Evolutionary conservation across 2,797 vertebrate genomes (phyloP), one percentile per base, ranked within the genome.

Genomic region (Nasua narica): DNA sequence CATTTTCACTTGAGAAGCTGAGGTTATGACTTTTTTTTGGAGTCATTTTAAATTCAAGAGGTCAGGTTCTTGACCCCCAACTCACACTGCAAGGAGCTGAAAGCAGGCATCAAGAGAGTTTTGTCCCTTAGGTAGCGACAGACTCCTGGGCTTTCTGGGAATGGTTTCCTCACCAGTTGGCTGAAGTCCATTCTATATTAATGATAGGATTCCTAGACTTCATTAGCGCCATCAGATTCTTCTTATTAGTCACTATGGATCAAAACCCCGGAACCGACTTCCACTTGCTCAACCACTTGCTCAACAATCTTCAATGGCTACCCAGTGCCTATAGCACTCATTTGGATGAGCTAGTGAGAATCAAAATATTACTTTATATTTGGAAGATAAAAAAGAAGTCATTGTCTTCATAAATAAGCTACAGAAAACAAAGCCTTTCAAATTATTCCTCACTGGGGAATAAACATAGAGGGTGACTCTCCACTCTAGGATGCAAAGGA

Each of bases 11-110:
- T 16, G 32, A 43, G 50, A 94, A 93, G 54, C 23, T 50, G 14
- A 9, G 4, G 14, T 74, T 48, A 76, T 1, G 9, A 32, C 37
- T 32, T 74, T 74, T 29, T 27, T 46, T 29, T 10, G 5, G 5
- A 78, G 43, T 76, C 29, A 88, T 23, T 48, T 89, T 82, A 85
- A 70, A 95, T 48, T 35, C 54, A 87, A 37, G 37, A 46, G 32
- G 35, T 84, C n/a, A 65, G 54, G 21, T 35, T 10, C 56, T 3
- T 25, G 21, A 76, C 25, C 19, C 19, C 50, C 67, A 11, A 54
- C 35, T 29, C 32, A 84, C 0, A 46, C 6, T 43, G 21, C 7
- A 18, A 35, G 62, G 23, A 74, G 54, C 7, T 23, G 72, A 65
- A 18, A 79, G 77, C 23, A 48, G 29, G 4, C 0, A 7, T 25